These are phyloP conservation scores for Anastrepha ludens DNA, from an alignment of 1,140 invertebrate species.

Conservation along the genomic window DNA sequence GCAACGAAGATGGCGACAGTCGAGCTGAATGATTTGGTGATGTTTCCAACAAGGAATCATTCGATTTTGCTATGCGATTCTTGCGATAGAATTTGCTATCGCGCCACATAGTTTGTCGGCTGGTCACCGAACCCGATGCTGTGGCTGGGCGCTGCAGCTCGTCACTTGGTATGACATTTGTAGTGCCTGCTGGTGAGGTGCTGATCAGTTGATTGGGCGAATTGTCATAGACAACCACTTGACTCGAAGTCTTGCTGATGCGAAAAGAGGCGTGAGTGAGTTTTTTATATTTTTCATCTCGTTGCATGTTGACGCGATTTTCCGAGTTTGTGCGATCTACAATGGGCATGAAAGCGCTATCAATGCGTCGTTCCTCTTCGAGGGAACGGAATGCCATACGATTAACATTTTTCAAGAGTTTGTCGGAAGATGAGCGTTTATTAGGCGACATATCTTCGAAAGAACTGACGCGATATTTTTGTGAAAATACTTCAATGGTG, in stretches of 20 bases:
- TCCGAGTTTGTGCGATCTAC: slow-evolving; percentile 72
- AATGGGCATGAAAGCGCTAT: slow-evolving; percentile 73
- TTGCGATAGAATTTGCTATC: slow-evolving; percentile 73
- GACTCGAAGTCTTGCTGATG: slow-evolving; percentile 68
- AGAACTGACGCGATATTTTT: slow-evolving; percentile 73
- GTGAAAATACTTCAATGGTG: slow-evolving; percentile 74
- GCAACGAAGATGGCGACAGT: slow-evolving; percentile 68
- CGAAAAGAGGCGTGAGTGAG: slow-evolving; percentile 72
- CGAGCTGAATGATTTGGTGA: slow-evolving; percentile 67
- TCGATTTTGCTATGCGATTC: slow-evolving; percentile 73
- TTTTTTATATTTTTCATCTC: slow-evolving; percentile 72
- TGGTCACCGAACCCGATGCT: slow-evolving; percentile 56
- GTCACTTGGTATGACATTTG: slow-evolving; percentile 57
- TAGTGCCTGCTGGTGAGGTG: slow-evolving; percentile 22
- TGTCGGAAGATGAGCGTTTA: slow-evolving; percentile 54
- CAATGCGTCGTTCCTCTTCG: slow-evolving; percentile 73
- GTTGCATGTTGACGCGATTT: slow-evolving; percentile 71
- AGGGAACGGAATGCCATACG: slow-evolving; percentile 71
- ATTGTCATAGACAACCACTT: slow-evolving; percentile 57
- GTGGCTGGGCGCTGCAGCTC: slow-evolving; percentile 65
- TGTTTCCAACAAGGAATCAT: slow-evolving; percentile 71
- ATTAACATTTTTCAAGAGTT: slow-evolving; percentile 70
- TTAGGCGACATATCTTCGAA: slow-evolving; percentile 73
- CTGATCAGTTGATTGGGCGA: slow-evolving; percentile 56
- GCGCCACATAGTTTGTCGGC: slow-evolving; percentile 69